phyloP scores from a whole-genome alignment of 2,888 invertebrate genomes.

The Nebria salina region DNA sequence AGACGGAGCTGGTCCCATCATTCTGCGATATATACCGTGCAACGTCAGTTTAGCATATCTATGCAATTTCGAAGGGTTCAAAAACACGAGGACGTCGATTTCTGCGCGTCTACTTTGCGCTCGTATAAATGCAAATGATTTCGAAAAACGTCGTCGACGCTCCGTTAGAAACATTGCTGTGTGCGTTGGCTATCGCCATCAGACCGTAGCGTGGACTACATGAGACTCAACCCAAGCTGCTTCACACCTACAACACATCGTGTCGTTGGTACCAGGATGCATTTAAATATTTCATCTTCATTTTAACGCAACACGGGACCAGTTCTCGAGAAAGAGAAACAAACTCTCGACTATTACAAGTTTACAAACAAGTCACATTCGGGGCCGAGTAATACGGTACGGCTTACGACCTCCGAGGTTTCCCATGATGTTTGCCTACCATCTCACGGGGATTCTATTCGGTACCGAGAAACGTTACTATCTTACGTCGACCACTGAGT shows the following conservation, averaged over 20 bases:
- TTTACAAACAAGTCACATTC: conserved; percentile 47
- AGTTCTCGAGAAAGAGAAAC: conserved; percentile 16
- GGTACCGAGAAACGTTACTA: conserved; percentile 8
- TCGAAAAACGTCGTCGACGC: conserved; percentile 37
- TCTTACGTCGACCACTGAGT: background rate
- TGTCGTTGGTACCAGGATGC: conserved; percentile 28
- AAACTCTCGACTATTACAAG: conserved; percentile 44
- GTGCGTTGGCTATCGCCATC: conserved; percentile 17
- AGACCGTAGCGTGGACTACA: background rate
- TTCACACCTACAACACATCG: conserved; percentile 14
- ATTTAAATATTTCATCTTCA: conserved; percentile 46
- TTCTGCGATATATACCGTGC: conserved; percentile 8
- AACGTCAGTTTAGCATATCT: conserved; percentile 43
- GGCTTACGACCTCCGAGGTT: conserved; percentile 41
- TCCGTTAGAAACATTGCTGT: conserved; percentile 31
- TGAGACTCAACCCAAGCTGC: background rate
- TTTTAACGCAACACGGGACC: conserved; percentile 22
- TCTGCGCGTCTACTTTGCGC: conserved; percentile 33
- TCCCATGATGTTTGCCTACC: conserved; percentile 5
- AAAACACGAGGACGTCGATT: conserved; percentile 37
- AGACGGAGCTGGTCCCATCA: background rate
- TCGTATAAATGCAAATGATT: conserved; percentile 45
- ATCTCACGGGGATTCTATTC: conserved; percentile 13
- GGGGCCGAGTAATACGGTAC: conserved; percentile 34
- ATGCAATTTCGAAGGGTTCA: conserved; percentile 40